Base-by-base conservation (phyloP, 2,113 vertebrate species). In the Tupaia chinensis region DNA sequence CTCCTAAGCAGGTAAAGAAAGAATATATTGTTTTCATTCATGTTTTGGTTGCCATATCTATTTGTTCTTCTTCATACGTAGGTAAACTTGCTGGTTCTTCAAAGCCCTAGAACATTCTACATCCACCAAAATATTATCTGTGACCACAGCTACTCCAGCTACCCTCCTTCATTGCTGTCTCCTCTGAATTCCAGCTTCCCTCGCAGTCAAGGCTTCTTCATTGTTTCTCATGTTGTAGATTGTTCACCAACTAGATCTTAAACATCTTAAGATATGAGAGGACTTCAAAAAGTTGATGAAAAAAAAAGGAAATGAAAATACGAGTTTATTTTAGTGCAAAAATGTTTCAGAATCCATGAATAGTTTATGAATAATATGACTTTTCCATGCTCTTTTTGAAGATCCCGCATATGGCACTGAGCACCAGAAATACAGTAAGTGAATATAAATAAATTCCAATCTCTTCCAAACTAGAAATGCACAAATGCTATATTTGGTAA, bases 1-100 rank as follows among this genome's bases (percentile, higher is more conserved):
- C 72, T 79, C 89, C 78, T 82, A 78, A 95, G 73, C 53, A 69
- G 72, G 63, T 32, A 92, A 79, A 85, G 68, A 94, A n/a, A 83
- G n/a, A 60, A 9, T 19, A 61, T 34, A 63, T 78, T 65, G 44
- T 73, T 60, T 63, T 58, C 11, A 85, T 61, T 93, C n/a, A 82
- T 77, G 4, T 44, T 93, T 85, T 56, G 19, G 11, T 66, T 7
- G 0, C 23, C 34, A 69, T 58, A 83, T 29, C 22, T 68, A 4
- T 80, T 70, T 60, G 15, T 32, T 78, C 61, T n/a, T 56, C 13
- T 17, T 68, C 66, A 8, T 0, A 4, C 53, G 72, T 20, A 58
- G 53, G 16, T 27, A 20, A 89, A 32, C 58, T 32, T 87, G 25
- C 22, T 19, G 19, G 68, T 61, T 54, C 54, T 90, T 70, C 53